Conservation (phyloP, 1,140 invertebrate species). For the Bombus turneri region DNA sequence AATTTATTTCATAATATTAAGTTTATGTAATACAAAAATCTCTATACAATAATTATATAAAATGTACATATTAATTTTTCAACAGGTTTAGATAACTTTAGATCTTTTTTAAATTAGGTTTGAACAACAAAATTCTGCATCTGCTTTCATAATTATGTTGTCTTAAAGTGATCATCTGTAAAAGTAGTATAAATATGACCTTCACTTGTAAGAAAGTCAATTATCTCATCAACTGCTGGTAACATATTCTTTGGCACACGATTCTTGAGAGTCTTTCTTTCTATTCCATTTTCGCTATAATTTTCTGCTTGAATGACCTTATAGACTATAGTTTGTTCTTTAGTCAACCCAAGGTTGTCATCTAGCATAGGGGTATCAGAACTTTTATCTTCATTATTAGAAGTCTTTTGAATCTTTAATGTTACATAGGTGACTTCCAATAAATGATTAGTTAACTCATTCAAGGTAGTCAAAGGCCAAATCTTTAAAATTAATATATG, state of each 20-base stretch:
- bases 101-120: background rate
- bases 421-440: slow-evolving; percentile 36
- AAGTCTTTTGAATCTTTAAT: slow-evolving; percentile 25
- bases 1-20: background rate
- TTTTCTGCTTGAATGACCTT: slow-evolving; percentile 69
- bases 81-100: background rate
- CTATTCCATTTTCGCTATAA: slow-evolving; percentile 71
- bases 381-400: background rate
- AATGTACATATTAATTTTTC: background rate
- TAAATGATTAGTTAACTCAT: slow-evolving; percentile 68
- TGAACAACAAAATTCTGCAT: background rate
- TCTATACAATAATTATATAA: background rate
- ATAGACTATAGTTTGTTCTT: slow-evolving; percentile 70
- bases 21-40: background rate
- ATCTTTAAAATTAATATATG: slow-evolving; percentile 70
- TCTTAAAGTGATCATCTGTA: slow-evolving; percentile 77
- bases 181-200: slow-evolving; percentile 77
- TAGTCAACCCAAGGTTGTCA: slow-evolving; percentile 52
- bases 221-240: slow-evolving; percentile 69
- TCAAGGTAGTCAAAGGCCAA: slow-evolving; percentile 63
- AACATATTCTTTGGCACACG: slow-evolving; percentile 58
- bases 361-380: slow-evolving; percentile 10
- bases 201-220: slow-evolving; percentile 75
- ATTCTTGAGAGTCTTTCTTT: slow-evolving; percentile 64
- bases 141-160: slow-evolving; percentile 65